These are phyloP conservation scores for Calameuta filiformis DNA, from an alignment of 2,888 invertebrate genomes.

Conservation along the genomic window DNA sequence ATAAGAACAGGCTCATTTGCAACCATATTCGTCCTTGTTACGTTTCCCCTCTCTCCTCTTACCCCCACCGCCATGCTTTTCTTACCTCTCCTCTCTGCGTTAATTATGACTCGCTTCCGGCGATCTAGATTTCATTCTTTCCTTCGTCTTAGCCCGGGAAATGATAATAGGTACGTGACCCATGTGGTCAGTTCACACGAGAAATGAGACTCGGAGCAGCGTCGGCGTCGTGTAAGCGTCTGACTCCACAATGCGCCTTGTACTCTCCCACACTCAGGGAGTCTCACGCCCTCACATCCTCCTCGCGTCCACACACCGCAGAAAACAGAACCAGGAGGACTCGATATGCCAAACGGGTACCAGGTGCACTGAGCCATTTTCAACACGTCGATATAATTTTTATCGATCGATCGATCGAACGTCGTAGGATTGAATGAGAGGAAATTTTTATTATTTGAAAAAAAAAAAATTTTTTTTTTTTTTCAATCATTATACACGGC, in stretches of 20 bases:
- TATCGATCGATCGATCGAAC: too few relatives aligned
- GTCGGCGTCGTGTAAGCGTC: constrained; percentile 25
- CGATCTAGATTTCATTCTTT: constrained; percentile 67
- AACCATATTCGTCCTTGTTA: not conserved
- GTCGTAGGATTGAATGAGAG: too few relatives aligned
- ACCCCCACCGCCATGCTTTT: constrained; percentile 28
- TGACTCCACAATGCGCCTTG: constrained; percentile 61
- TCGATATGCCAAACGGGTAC: too few relatives aligned
- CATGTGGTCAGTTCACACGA: constrained; percentile 67
- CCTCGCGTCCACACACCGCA: constrained; percentile 40
- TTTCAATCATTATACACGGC: too few relatives aligned
- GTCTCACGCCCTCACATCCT: constrained; percentile 67
- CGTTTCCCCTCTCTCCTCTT: constrained; percentile 19
- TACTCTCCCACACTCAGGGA: constrained; percentile 66
- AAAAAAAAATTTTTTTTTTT: too few relatives aligned
- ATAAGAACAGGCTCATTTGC: not conserved
- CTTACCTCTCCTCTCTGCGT: constrained; percentile 43
- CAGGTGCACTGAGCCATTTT: too few relatives aligned
- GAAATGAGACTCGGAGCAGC: constrained; percentile 54
- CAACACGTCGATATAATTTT: too few relatives aligned
- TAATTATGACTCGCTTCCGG: constrained; percentile 66
- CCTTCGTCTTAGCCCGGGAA: constrained; percentile 55
- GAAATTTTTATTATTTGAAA: too few relatives aligned
- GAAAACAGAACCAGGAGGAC: not conserved
- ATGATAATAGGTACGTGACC: constrained; percentile 67